Percentiles rank a stretch among this genome's conserved stretches.
Evolutionary conservation across 2,888 invertebrate species (phyloP).

Genomic region (Pseudococcus longispinus): DNA sequence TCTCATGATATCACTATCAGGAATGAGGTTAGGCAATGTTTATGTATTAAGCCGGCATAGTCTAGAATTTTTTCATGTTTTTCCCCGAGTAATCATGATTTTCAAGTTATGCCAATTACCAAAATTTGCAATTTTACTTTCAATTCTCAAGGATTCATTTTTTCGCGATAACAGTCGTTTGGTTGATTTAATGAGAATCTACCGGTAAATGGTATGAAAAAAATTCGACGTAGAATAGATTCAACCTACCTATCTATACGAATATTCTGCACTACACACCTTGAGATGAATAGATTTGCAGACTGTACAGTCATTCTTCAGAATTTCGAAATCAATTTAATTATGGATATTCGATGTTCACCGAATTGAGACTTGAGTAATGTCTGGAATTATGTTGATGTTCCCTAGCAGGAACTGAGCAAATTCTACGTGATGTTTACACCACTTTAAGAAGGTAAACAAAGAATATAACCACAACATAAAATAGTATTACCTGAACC

Average conservation of each 20-base stretch:
- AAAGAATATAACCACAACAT: background rate
- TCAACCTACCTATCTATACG: too few species aligned
- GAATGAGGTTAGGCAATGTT: background rate
- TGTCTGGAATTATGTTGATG: too few species aligned
- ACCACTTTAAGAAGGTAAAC: background rate
- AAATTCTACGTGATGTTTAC: too few species aligned
- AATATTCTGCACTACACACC: too few species aligned
- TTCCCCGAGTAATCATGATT: background rate
- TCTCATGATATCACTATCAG: background rate
- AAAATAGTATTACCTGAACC: background rate
- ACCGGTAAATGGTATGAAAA: too few species aligned
- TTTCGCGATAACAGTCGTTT: background rate
- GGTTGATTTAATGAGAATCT: background rate
- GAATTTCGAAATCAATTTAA: too few species aligned
- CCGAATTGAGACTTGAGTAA: too few species aligned
- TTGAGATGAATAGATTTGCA: too few species aligned
- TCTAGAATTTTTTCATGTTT: background rate
- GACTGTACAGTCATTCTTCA: too few species aligned
- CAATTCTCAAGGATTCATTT: constrained; percentile 15
- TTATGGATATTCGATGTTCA: too few species aligned
- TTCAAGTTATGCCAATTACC: background rate
- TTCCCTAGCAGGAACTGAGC: too few species aligned
- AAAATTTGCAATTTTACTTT: background rate
- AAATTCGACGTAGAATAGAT: too few species aligned
- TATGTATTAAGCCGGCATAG: background rate